Base-by-base conservation (phyloP, 2,888 invertebrate genomes). In the Polydrusus tereticollis region DNA sequence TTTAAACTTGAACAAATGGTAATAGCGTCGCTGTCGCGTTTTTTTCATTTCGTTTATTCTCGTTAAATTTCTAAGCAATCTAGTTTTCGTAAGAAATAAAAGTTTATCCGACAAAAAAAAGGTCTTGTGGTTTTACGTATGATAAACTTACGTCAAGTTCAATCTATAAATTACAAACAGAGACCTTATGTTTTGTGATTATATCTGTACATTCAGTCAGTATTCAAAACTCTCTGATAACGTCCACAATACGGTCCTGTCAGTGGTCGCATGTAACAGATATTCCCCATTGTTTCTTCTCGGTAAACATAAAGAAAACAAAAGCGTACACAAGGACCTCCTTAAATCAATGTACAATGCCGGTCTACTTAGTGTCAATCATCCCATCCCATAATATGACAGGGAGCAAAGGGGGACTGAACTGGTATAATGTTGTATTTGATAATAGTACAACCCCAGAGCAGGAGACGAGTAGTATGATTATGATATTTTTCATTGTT, bases 301-400 rank as follows among this genome's bases (percentile, higher is more conserved):
- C 57, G 26, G 21, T 69, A 69, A 69, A 69, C 58, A 21, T 57
- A 63, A 70, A 65, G 64, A 70, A 71, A 71, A 71, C 71, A 71
- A 71, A 66, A 43, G 66, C 71, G 23, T 65, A 60, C 55, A 65
- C 65, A 66, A 66, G 66, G 68, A 52, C 50, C 68, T 63, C 18
- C 59, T 67, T 59, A 45, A 67, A 67, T 58, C 67, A 67, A 45
- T 58, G 38, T 67, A 50, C 41, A 45, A 29, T 43, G 50, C 63
- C 55, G 72, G 57, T 63, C 68, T 68, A 63, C 72, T 72, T 72
- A 72, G 29, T 67, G 72, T 72, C 72, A 72, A 67, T 72, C 72
- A 72, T 71, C 26, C 58, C 29, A 45, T 20, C n/a, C 70, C 64
- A 23, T 64, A 70, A 70, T 64, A 59, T 64, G 70, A 64, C 70